Percentiles rank a stretch among this genome's conserved stretches.
phyloP scores from a whole-genome alignment of 2,888 invertebrate genomes.

The Homarus gammarus region DNA sequence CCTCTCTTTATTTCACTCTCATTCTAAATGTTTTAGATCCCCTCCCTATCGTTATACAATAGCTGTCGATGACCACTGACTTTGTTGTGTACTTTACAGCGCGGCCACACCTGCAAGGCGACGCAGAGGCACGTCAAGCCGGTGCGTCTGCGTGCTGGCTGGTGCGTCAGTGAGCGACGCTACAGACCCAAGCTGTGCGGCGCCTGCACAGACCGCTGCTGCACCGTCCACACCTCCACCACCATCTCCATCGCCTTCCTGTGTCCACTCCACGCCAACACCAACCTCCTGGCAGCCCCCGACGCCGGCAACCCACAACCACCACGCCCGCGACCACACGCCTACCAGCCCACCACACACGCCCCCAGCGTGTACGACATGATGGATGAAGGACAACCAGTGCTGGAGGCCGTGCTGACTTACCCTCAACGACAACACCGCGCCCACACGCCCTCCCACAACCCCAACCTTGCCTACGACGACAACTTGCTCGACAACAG shows the following conservation, averaged over 20 bases:
- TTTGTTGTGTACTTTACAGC: constrained; percentile 80
- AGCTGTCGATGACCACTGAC: not conserved
- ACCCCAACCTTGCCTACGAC: not conserved
- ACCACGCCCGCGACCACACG: not conserved
- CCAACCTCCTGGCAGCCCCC: not conserved
- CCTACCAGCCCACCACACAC: constrained; percentile 18
- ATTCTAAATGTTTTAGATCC: too few relatives aligned
- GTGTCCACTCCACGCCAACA: constrained; percentile 56
- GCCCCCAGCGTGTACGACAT: constrained; percentile 31
- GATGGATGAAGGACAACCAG: constrained; percentile 43
- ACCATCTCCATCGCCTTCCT: constrained; percentile 59
- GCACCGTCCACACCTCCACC: constrained; percentile 79
- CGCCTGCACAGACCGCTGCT: constrained; percentile 83
- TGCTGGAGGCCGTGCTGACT: not conserved
- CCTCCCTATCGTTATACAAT: too few relatives aligned
- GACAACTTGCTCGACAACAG: not conserved
- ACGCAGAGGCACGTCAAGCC: constrained; percentile 82
- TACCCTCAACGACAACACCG: too few relatives aligned
- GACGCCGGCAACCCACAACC: not conserved
- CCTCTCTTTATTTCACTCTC: too few relatives aligned
- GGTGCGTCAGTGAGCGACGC: constrained; percentile 84
- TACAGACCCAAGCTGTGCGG: constrained; percentile 86
- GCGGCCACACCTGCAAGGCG: constrained; percentile 84
- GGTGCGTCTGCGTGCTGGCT: constrained; percentile 83
- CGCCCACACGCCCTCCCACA: too few relatives aligned